Evolutionary conservation across 1,140 invertebrate species (phyloP).

Genomic region (Olivierus martensii): DNA sequence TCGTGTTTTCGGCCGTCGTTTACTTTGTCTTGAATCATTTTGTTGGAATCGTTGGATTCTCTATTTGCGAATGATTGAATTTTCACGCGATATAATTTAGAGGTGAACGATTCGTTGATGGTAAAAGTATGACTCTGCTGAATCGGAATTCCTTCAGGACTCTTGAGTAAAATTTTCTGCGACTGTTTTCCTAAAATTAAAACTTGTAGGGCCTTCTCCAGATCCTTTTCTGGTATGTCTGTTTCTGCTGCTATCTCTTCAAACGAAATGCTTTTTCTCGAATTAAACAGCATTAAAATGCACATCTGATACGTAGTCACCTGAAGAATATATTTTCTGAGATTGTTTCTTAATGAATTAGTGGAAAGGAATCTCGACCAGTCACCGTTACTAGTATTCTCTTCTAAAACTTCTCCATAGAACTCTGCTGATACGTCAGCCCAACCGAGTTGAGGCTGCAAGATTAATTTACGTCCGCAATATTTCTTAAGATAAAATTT

Average conservation of each 20-base stretch:
- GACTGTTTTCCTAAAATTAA: constrained; percentile 92
- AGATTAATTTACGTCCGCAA: constrained; percentile 86
- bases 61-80: constrained; percentile 72
- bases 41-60: constrained; percentile 81
- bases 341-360: neutral
- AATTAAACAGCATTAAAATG: constrained; percentile 94
- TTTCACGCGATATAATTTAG: constrained; percentile 77
- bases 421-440: constrained; percentile 95
- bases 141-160: constrained; percentile 90
- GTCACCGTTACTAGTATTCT: constrained; percentile 20
- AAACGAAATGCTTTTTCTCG: constrained; percentile 60
- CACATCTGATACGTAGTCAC: constrained; percentile 97
- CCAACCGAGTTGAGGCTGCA: constrained; percentile 91
- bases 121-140: constrained; percentile 80
- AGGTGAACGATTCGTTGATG: constrained; percentile 95
- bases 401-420: constrained; percentile 44
- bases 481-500: constrained; percentile 96
- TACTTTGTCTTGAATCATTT: constrained; percentile 84
- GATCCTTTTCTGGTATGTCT: constrained; percentile 90
- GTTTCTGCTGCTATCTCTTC: constrained; percentile 93
- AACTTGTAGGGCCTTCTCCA: constrained; percentile 87
- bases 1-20: constrained; percentile 99
- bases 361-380: neutral
- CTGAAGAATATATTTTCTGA: constrained; percentile 84
- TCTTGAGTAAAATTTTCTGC: constrained; percentile 86